Evolutionary conservation across 37 sponge, comb jelly and placozoan genomes (phyloP), one percentile per base, ranked within the genome.

Genomic region (Hexactinellida sp.): DNA sequence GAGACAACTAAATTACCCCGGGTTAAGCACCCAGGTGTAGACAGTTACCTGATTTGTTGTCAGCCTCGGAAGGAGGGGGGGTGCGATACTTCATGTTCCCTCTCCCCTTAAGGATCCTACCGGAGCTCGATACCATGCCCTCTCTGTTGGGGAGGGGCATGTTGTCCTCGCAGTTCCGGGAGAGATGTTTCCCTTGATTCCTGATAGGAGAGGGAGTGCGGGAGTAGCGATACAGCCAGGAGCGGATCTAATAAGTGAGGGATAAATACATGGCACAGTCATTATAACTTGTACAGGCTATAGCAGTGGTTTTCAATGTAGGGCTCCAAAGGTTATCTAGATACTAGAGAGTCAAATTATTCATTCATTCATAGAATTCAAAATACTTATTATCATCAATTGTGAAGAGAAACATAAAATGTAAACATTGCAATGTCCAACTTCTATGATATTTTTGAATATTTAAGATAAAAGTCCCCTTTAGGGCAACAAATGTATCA

Each of bases 151-250:
- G 76, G 32, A 63, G 76, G 25, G 76, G 76, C 34, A 63, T 10
- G 13, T 63, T 63, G 76, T 63, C 76, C 16, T 47, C 52, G 3
- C 28, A 63, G 30, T 63, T 63, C 76, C 76, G 3, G 34, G 30
- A 63, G 19, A 10, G 13, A 23, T 63, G 76, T 25, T 3, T 63
- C 3, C 76, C 76, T 23, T 63, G 76, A n/a, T 63, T 23, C 13
- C 76, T 63, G 25, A 63, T 25, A n/a, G 76, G 76, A 7, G 76
- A 63, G 34, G 76, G 76, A n/a, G 76, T 63, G 34, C 76, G 76
- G 5, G 76, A 63, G 76, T 63, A n/a, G 21, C 76, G 76, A n/a
- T 63, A 63, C 32, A 63, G 76, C 76, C 76, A 63, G 76, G 76
- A 63, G 5, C 76, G 76, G 5, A 23, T n/a, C 76, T 63, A 28